These are phyloP conservation scores for Epinotia ramella DNA, from an alignment of 2,888 invertebrate species.

Conservation along the genomic window DNA sequence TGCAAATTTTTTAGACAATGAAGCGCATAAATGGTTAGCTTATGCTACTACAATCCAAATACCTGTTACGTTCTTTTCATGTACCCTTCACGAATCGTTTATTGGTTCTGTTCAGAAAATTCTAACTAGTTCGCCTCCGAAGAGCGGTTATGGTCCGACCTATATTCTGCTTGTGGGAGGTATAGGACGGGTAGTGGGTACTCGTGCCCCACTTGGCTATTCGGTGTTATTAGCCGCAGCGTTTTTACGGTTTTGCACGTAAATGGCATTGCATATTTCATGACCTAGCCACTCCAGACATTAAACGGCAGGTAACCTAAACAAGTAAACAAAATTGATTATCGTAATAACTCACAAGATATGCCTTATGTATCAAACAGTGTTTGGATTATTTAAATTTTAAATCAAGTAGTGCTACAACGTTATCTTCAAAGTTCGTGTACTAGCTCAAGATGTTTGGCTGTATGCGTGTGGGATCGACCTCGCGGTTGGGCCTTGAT, in stretches of 20 bases:
- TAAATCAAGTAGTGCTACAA: neutral
- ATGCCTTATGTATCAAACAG: neutral
- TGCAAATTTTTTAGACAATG: neutral
- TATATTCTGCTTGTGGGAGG: constrained; percentile 61
- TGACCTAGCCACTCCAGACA: neutral
- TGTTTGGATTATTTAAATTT: neutral
- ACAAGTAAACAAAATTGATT: neutral
- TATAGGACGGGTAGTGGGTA: constrained; percentile 50
- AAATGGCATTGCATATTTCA: constrained; percentile 6
- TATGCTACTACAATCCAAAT: neutral
- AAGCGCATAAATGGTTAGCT: neutral
- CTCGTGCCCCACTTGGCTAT: constrained; percentile 46
- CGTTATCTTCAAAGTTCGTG: neutral
- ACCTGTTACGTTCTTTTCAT: neutral
- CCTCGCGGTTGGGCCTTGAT: constrained; percentile 41
- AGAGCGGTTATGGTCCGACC: constrained; percentile 53
- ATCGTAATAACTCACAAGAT: neutral
- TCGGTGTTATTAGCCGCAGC: constrained; percentile 23
- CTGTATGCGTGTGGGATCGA: constrained; percentile 44
- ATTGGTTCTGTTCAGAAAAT: constrained; percentile 20
- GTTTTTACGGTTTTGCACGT: constrained; percentile 13
- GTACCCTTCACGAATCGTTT: neutral
- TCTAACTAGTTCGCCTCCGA: constrained; percentile 8
- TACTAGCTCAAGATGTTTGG: constrained; percentile 30
- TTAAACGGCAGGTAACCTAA: neutral